Conservation (phyloP, 2,888 invertebrate species). For the Ornithoptera priamus region DNA sequence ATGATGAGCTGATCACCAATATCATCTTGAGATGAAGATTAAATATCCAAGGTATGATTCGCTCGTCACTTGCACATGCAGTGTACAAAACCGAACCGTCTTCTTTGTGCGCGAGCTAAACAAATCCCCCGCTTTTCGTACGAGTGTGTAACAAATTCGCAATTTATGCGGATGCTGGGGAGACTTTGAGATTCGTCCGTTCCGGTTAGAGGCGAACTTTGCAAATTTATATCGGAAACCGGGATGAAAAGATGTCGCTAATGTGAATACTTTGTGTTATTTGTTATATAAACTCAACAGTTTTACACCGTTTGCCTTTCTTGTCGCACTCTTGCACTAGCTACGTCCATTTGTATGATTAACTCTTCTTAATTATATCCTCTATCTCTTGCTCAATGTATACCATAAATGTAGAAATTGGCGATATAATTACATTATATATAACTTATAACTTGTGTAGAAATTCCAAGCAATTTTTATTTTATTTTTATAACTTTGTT, state of each 20-base stretch:
- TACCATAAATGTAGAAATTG: too few relatives aligned
- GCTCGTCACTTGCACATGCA: constrained; percentile 15
- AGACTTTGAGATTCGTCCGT: constrained; percentile 21
- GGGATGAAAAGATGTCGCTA: constrained; percentile 22
- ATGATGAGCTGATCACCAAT: too few relatives aligned
- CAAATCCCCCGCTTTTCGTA: constrained; percentile 23
- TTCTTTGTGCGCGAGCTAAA: constrained; percentile 18
- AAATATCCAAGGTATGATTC: too few relatives aligned
- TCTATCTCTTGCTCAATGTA: too few relatives aligned
- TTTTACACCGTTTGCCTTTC: background rate
- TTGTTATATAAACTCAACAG: background rate
- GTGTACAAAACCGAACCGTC: constrained; percentile 1
- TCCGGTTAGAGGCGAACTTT: constrained; percentile 16
- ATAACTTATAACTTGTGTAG: too few relatives aligned
- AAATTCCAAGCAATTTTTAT: too few relatives aligned
- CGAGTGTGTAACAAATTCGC: constrained; percentile 24
- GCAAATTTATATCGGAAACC: constrained; percentile 22
- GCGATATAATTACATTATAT: too few relatives aligned
- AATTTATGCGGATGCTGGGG: constrained; percentile 26
- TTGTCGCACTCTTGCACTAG: too few relatives aligned
- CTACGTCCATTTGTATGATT: too few relatives aligned
- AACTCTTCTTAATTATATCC: too few relatives aligned
- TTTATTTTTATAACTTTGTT: too few relatives aligned
- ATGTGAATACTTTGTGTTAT: constrained; percentile 18
- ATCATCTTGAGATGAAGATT: too few relatives aligned